Percentiles rank a stretch among this genome's conserved stretches.
Conservation (phyloP, 2,888 invertebrate species). For the Polyploca ridens region DNA sequence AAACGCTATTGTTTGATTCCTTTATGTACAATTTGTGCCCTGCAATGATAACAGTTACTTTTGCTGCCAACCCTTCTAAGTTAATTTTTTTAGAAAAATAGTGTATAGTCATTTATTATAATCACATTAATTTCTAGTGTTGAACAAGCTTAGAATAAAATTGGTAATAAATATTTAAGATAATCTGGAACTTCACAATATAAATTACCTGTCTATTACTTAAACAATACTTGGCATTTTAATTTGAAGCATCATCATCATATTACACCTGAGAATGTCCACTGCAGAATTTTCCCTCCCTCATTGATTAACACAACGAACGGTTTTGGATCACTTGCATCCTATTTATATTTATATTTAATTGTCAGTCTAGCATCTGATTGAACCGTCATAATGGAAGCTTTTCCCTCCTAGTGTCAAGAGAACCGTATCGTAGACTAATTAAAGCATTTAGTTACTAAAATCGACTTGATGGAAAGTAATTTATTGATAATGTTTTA, state of each 20-base stretch:
- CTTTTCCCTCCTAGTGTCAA: too few species aligned
- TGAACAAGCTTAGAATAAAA: conserved; percentile 35
- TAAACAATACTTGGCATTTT: conserved; percentile 10
- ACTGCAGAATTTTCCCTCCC: too few species aligned
- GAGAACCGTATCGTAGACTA: too few species aligned
- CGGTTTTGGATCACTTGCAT: too few species aligned
- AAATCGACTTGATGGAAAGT: too few species aligned
- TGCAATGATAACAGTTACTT: conserved; percentile 47
- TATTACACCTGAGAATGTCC: not conserved
- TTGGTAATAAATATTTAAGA: conserved; percentile 9
- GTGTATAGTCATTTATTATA: conserved; percentile 51
- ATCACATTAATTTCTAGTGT: conserved; percentile 57
- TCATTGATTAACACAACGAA: too few species aligned
- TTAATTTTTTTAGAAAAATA: conserved; percentile 45
- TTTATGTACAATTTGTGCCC: conserved; percentile 29
- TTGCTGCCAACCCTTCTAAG: conserved; percentile 57
- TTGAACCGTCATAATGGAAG: too few species aligned
- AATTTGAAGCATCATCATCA: not conserved
- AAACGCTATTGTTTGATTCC: conserved; percentile 7
- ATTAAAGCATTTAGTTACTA: too few species aligned
- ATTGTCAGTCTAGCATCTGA: too few species aligned
- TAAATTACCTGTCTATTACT: conserved; percentile 14
- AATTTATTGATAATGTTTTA: too few species aligned
- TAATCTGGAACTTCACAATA: conserved; percentile 20
- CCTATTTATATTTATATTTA: too few species aligned